Evolutionary conservation across 2,797 vertebrate species (phyloP), one percentile per base, ranked within the genome.

Genomic region (Mus caroli): DNA sequence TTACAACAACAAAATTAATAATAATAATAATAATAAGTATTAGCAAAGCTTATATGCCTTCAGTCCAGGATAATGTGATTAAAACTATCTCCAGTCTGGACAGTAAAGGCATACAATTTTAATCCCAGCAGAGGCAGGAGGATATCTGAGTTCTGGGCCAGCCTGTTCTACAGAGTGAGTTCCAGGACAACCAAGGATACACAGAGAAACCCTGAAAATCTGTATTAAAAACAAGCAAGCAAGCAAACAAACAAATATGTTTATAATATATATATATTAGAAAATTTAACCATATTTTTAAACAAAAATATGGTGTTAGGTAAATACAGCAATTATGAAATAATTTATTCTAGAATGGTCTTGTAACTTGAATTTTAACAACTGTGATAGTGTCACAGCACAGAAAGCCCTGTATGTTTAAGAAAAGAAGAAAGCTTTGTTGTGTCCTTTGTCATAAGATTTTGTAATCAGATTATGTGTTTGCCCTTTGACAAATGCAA

Each of bases 231-330:
- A 28, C 64, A 69, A 69, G 64, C 31, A 71, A 37, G n/a, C 69
- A 71, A n/a, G 1, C 67, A 37, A n/a, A n/a, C 12, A 69, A 37
- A 71, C 67, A 37, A 71, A 37, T 20, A 37, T 71, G n/a, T 71
- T 71, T 71, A 20, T 71, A 69, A 13, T 64, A 67, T 34, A 34
- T 34, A 69, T 67, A 75, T 43, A 75, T 46, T 46, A 76, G 22
- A 87, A 34, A 94, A 62, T 43, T 64, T 94, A n/a, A 2, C 4
- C 88, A 69, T 96, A 79, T 71, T 82, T 78, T 91, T 64, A 95
- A 69, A 64, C 24, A 64, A n/a, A 20, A 31, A 84, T 28, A 60
- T 40, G 62, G 14, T 91, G 34, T 56, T 46, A 90, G 20, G 64
- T 62, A 96, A 92, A 85, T 71, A 77, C 1, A 94, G 28, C 4